Evolutionary conservation across 2,797 vertebrate species (phyloP).

Genomic region (Pseudocheirus occidentalis): DNA sequence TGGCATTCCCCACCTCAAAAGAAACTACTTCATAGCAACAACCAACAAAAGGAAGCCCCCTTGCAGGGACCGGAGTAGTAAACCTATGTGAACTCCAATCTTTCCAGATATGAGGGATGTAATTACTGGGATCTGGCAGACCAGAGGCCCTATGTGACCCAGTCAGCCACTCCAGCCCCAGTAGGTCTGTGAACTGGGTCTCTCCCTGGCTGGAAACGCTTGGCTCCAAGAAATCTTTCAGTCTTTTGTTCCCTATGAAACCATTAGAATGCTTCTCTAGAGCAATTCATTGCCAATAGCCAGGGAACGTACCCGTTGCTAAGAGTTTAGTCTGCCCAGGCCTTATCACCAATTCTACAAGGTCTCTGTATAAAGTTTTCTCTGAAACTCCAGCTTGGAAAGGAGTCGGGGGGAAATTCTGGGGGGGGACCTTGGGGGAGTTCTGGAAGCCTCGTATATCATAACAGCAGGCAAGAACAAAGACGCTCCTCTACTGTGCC

Average conservation of each 20-base stretch:
- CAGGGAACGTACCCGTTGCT: constrained; percentile 48
- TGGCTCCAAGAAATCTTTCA: constrained; percentile 47
- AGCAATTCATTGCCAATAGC: constrained; percentile 13
- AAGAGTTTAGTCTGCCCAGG: constrained; percentile 64
- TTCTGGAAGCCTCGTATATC: neutral
- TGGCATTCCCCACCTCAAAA: neutral
- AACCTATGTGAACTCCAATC: neutral
- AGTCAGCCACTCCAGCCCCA: constrained; percentile 53
- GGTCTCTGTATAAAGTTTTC: constrained; percentile 33
- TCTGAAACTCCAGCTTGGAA: constrained; percentile 47
- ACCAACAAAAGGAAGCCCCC: neutral
- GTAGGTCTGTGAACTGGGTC: neutral
- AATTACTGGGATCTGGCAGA: constrained; percentile 63
- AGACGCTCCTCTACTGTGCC: neutral
- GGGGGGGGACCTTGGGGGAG: neutral
- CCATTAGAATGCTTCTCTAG: constrained; percentile 41
- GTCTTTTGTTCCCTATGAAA: constrained; percentile 71
- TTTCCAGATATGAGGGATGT: neutral
- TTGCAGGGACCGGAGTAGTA: neutral
- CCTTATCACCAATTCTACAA: constrained; percentile 37
- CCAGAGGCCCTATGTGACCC: neutral
- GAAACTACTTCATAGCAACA: neutral
- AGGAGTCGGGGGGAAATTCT: neutral
- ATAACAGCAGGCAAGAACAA: constrained; percentile 31
- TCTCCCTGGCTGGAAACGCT: constrained; percentile 40